Base-by-base conservation (phyloP, 1,140 invertebrate species). In the Acromyrmex charruanus region DNA sequence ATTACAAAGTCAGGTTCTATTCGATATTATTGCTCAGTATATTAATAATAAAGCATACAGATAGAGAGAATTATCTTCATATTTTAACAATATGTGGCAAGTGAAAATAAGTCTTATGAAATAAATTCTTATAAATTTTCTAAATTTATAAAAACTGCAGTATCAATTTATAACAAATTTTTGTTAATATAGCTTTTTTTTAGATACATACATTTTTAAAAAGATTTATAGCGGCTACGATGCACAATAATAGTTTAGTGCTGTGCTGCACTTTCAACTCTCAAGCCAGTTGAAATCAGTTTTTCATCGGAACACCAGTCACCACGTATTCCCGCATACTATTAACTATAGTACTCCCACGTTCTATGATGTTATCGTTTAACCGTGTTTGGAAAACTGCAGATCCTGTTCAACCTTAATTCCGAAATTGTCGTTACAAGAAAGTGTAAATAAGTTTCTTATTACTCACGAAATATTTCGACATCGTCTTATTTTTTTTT, bases 141-240 rank as follows among this genome's bases (percentile, higher is more conserved):
- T 2, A 66, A 39, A 66, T 66, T 10, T 31, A 7, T 31, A 55
- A 1, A 0, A 53, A 68, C 6, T 21, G 6, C 12, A 68, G 9
- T 21, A 21, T 68, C n/a, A 49, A 5, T 21, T 28, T 21, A 18
- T 53, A 25, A 25, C 25, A 51, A 69, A 28, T 28, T 5, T 18
- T 35, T 35, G 12, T 51, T 16, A 4, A 51, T 16, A 51, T 14
- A 51, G 3, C 14, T 51, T 51, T 16, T 16, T 16, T 51, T 51
- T 51, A 44, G 49, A 51, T 44, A 39, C 51, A 21, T 39, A 82
- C 79, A 69, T 72, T 25, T 69, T 14, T 59, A 39, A 7, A 44
- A 58, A 71, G 5, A 16, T 21, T 21, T 71, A 21, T 71, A 6
- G 1, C n/a, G 2, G 18, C 6, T 58, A 28, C 16, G 16, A 58